Base-by-base conservation (phyloP, 1,140 invertebrate species). In the Camponotus pennsylvanicus region DNA sequence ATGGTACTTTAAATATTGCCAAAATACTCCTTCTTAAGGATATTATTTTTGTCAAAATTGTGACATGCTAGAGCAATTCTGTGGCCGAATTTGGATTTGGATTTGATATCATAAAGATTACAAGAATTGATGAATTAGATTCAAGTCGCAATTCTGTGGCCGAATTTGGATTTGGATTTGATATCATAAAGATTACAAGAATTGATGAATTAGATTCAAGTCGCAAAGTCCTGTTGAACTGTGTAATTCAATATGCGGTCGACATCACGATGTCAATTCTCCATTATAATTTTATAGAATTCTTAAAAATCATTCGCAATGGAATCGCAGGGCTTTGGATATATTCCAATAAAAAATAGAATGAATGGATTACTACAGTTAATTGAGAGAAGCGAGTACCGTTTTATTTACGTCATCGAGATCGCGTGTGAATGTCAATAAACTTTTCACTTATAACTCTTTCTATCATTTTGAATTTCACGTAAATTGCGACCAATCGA, bases 391-490 rank as follows among this genome's bases (percentile, higher is more conserved):
- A 18, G 7, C 3, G 8, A 59, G 59, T 42, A 34, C 3, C 32
- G 21, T 45, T 15, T 40, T 9, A 71, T 71, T 82, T 18, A 15
- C 15, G 9, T 4, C 32, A 11, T 71, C 49, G 37, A 59, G 37
- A 73, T 59, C 7, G 18, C 52, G 18, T 71, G 57, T 59, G 32
- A 57, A 59, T 42, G 40, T 82, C 67, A 73, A 11, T 82, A 5
- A 61, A 70, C 52, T 34, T 61, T 75, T 83, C 9, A 21, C n/a
- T 57, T 57, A 59, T 40, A 59, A 32, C 40, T 61, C 64, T 13
- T 80, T 57, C 55, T n/a, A 37, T 83, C 69, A 13, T 63, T 73
- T 15, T 11, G n/a, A 69, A 80, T 83, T 42, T 49, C 79, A 32
- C 8, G 8, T 37, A 15, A 57, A 52, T 18, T 15, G 32, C 15